These are phyloP conservation scores for Sericinus montela DNA, from an alignment of 2,888 invertebrate genomes.

Conservation along the genomic window DNA sequence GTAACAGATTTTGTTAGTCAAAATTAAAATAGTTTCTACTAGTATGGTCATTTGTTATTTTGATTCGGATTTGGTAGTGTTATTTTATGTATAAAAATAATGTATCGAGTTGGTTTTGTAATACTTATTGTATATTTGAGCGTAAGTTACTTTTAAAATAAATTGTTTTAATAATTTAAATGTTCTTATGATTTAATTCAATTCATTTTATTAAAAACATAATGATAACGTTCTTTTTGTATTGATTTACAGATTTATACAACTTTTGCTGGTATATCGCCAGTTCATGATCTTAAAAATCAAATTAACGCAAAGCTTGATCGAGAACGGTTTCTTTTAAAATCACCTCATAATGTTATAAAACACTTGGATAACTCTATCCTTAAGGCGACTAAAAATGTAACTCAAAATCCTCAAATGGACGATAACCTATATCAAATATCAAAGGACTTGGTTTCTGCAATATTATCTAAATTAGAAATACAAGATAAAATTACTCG, in stretches of 20 bases:
- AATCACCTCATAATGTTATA: conserved; percentile 56
- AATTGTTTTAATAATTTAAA: no score
- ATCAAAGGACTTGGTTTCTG: conserved; percentile 65
- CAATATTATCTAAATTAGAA: conserved; percentile 64
- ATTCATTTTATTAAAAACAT: not conserved
- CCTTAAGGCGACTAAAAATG: conserved; percentile 56
- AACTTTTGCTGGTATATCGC: conserved; percentile 56
- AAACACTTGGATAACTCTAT: conserved; percentile 61
- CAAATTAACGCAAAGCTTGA: conserved; percentile 40
- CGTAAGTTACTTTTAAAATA: not conserved
- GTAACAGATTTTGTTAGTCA: conserved; percentile 2
- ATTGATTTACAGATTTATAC: conserved; percentile 33
- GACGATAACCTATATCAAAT: conserved; percentile 64
- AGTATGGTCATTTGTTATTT: not conserved
- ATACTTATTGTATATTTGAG: conserved; percentile 3
- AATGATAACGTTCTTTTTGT: not conserved
- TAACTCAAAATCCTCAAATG: conserved; percentile 65
- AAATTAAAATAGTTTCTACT: not conserved
- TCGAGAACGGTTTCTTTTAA: conserved; percentile 40
- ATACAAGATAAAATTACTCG: conserved; percentile 71
- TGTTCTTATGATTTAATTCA: no score
- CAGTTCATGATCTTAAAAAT: conserved; percentile 59
- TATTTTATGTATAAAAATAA: not conserved
- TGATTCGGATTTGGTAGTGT: not conserved
- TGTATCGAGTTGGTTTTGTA: conserved; percentile 3